Conservation (phyloP, 2,888 invertebrate species). For the Tiliacea aurago region DNA sequence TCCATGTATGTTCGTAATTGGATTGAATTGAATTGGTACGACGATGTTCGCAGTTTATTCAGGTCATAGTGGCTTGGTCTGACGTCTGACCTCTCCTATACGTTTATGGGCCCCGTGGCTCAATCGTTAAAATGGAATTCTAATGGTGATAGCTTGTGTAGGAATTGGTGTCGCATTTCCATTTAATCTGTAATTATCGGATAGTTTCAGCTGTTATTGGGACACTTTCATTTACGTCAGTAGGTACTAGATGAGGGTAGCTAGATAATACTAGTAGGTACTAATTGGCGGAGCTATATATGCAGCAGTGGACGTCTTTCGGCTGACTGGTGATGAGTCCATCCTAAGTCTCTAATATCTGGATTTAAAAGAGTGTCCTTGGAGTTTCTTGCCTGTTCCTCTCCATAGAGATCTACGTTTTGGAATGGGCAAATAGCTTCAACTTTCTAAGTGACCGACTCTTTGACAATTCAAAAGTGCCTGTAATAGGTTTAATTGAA, state of each 20-base stretch:
- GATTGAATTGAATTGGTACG: slow-evolving; percentile 85
- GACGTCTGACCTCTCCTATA: slow-evolving; percentile 76
- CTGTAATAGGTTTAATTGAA: too few relatives aligned
- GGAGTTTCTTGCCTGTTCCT: too few relatives aligned
- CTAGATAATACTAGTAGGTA: too few relatives aligned
- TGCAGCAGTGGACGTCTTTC: too few relatives aligned
- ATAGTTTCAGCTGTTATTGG: slow-evolving; percentile 23
- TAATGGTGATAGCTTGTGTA: slow-evolving; percentile 68
- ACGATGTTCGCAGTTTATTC: slow-evolving; percentile 81
- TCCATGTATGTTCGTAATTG: slow-evolving; percentile 80
- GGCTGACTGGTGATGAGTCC: too few relatives aligned
- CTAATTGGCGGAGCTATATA: too few relatives aligned
- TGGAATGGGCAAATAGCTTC: too few relatives aligned
- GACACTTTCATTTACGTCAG: not conserved
- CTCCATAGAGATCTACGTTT: too few relatives aligned
- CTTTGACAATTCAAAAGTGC: too few relatives aligned
- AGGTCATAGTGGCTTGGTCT: slow-evolving; percentile 79
- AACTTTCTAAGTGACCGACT: too few relatives aligned
- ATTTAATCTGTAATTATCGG: slow-evolving; percentile 55
- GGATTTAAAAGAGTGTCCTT: too few relatives aligned
- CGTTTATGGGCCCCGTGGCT: slow-evolving; percentile 69
- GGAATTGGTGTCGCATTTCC: slow-evolving; percentile 48
- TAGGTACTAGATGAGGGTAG: not conserved
- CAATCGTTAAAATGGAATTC: slow-evolving; percentile 71
- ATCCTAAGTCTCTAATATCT: too few relatives aligned